phyloP scores from a whole-genome alignment of 2,888 invertebrate genomes.

The Anagyrus pseudococci region DNA sequence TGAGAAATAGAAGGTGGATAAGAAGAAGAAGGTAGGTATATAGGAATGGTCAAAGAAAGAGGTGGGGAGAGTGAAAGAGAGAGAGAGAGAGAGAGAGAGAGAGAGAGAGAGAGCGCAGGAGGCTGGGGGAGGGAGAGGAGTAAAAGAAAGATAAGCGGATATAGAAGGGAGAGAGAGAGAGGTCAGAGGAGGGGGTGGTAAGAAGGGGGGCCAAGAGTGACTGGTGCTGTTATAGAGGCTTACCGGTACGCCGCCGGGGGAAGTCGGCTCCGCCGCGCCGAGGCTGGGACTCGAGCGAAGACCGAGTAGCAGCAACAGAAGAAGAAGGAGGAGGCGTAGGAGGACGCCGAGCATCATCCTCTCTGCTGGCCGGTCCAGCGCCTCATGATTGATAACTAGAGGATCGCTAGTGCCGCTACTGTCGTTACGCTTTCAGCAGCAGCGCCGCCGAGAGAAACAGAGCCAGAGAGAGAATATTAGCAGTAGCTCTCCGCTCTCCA shows the following conservation, averaged over 20 bases:
- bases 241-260: background rate
- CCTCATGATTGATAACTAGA: background rate
- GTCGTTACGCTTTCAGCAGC: too few relatives aligned
- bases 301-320: background rate
- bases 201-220: background rate
- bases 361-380: background rate
- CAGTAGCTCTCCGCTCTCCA: too few relatives aligned
- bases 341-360: conserved; percentile 11
- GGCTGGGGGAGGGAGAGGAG: background rate
- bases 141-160: background rate
- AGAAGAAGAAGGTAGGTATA: too few relatives aligned
- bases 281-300: background rate
- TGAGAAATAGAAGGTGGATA: too few relatives aligned
- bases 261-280: background rate
- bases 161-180: background rate
- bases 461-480: too few relatives aligned
- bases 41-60: background rate
- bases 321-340: background rate
- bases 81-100: background rate
- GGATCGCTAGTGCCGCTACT: background rate
- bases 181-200: background rate
- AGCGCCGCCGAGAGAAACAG: too few relatives aligned
- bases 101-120: background rate
- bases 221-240: background rate
- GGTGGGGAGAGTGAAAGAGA: background rate